Evolutionary conservation across 1,140 invertebrate genomes (phyloP).

Genomic region (Aleiodes sp.): DNA sequence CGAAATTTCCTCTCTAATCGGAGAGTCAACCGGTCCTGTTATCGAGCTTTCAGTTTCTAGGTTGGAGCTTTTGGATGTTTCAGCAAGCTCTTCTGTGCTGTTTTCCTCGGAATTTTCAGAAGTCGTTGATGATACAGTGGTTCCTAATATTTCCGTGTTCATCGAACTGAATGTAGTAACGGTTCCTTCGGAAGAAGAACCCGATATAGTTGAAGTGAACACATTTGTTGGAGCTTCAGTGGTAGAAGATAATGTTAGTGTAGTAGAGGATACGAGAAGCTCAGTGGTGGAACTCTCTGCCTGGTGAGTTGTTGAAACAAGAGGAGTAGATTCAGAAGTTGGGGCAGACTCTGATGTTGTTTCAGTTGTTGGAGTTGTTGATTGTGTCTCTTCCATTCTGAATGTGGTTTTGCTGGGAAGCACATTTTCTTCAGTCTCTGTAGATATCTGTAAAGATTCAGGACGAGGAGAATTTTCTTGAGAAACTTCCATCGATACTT

Average conservation of each 20-base stretch:
- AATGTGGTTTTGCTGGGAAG: too few relatives aligned
- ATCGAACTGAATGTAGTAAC: not conserved
- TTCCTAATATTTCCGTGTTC: not conserved
- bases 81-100: too few relatives aligned
- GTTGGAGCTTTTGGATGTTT: too few relatives aligned
- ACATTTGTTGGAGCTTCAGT: not conserved
- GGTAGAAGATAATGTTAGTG: too few relatives aligned
- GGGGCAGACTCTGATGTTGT: not conserved
- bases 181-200: not conserved
- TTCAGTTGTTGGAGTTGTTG: conserved; percentile 1
- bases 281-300: not conserved
- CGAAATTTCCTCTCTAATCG: too few relatives aligned
- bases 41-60: too few relatives aligned
- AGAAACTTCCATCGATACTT: too few relatives aligned
- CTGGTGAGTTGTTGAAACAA: not conserved
- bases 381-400: too few relatives aligned
- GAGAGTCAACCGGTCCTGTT: too few relatives aligned
- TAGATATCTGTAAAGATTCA: not conserved
- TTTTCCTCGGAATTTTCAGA: not conserved
- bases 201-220: not conserved
- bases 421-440: conserved; percentile 14
- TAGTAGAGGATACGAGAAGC: not conserved
- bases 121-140: not conserved
- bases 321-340: not conserved
- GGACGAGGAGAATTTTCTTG: too few relatives aligned